Evolutionary conservation across 2,888 invertebrate species (phyloP).

Genomic region (Ormyrus nitidulus): DNA sequence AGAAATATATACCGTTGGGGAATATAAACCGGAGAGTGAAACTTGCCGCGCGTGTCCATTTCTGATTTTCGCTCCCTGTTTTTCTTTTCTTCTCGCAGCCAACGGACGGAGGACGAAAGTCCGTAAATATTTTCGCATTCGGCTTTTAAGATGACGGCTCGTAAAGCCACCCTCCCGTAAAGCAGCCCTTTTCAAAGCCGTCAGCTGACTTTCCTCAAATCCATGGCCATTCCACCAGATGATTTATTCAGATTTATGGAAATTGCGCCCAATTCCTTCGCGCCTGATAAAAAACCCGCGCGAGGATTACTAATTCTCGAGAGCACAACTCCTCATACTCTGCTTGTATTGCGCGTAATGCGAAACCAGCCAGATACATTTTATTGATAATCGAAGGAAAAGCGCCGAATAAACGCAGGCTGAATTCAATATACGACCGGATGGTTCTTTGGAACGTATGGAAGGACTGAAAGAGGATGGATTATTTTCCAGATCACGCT

Average conservation of each 20-base stretch:
- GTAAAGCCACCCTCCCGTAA: neutral
- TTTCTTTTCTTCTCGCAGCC: neutral
- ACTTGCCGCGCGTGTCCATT: conserved; percentile 5
- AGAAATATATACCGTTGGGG: conserved; percentile 10
- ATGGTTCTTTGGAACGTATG: too few species aligned
- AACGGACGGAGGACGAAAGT: too few species aligned
- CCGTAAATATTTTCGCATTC: neutral
- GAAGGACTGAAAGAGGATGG: too few species aligned
- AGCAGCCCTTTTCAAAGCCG: conserved; percentile 28
- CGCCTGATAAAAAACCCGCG: neutral
- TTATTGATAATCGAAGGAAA: too few species aligned
- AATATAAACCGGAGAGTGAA: neutral
- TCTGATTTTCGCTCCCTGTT: conserved; percentile 12
- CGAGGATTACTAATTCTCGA: too few species aligned
- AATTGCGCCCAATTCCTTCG: conserved; percentile 11
- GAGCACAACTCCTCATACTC: too few species aligned
- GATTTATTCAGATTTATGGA: conserved; percentile 49
- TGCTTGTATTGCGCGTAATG: too few species aligned
- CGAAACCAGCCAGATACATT: too few species aligned
- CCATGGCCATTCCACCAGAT: conserved; percentile 13
- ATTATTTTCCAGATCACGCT: too few species aligned
- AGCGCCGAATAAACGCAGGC: too few species aligned
- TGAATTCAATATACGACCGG: too few species aligned
- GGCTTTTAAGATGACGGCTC: neutral
- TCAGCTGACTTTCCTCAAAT: conserved; percentile 10